Evolutionary conservation across 2,888 invertebrate genomes (phyloP), one percentile per base, ranked within the genome.

Genomic region (Microplitis manilae): DNA sequence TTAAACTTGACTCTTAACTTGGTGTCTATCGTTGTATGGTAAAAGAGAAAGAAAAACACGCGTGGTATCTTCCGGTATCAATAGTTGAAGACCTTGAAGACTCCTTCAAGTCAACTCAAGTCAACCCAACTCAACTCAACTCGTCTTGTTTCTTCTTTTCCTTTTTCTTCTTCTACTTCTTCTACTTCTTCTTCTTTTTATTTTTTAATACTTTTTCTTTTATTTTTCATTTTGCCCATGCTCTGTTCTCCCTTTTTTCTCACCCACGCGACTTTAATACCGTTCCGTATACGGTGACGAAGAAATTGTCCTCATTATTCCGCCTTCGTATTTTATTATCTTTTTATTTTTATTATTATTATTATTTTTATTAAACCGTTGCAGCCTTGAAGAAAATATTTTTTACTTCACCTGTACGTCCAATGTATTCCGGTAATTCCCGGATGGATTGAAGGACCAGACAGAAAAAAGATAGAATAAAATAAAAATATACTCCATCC

Each of bases 251-350:
- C 40, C 62, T 62, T 69, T 62, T 64, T 20, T 69, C 38, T 59
- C 76, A 30, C 65, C 71, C 69, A 76, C 64, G 62, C 62, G 39
- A 39, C 74, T 68, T 50, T 69, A 64, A 62, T 64, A n/a, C 69
- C 69, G 59, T 70, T 59, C 70, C 30, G 69, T 40, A 30, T 61
- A 59, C 17, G 15, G n/a, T n/a, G 67, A 72, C 76, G 72, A 68
- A 76, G 76, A 71, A 76, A 76, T 72, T 70, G 71, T 75, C 40
- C 74, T 69, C 70, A 77, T 74, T 77, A 74, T 77, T 71, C 74
- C 17, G 65, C 74, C 74, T 77, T 65, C 77, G 74, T 70, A 60
- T 40, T 17, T 41, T 41, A 60, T 20, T 68, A 6, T 30, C 64
- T 64, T 40, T 65, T 38, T 17, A 50, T 39, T 67, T 68, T 60